Evolutionary conservation across 2,888 invertebrate genomes (phyloP).

Genomic region (Macrostomum cliftonense): DNA sequence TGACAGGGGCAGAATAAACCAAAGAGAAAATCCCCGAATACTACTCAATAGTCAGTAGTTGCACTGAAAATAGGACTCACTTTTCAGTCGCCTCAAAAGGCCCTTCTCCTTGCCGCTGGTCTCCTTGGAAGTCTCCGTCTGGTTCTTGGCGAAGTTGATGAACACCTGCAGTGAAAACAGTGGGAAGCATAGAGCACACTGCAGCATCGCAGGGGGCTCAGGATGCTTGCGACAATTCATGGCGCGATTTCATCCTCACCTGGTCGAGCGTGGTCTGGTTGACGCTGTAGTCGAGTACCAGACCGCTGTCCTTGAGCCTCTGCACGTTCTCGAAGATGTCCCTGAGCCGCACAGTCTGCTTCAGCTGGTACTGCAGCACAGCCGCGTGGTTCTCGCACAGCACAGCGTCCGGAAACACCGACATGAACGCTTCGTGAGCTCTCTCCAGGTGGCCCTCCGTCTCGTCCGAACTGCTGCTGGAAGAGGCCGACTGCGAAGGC

Average conservation of each 20-base stretch:
- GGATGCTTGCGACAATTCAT: no score
- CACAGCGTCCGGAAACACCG: background rate
- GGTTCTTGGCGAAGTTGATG: slow-evolving; percentile 40
- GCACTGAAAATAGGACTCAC: no score
- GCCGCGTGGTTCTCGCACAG: slow-evolving; percentile 6
- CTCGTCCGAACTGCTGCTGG: no score
- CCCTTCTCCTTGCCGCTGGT: slow-evolving; percentile 1
- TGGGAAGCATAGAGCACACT: no score
- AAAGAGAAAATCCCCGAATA: no score
- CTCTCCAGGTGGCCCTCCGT: no score
- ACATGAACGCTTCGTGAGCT: background rate
- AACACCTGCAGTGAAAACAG: slow-evolving; percentile 30
- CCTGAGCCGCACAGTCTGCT: slow-evolving; percentile 29
- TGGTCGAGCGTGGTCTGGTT: slow-evolving; percentile 46
- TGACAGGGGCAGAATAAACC: no score
- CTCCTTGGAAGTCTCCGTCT: slow-evolving; percentile 32
- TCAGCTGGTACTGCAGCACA: slow-evolving; percentile 32
- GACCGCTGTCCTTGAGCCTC: slow-evolving; percentile 26
- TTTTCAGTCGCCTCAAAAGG: no score
- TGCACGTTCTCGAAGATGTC: slow-evolving; percentile 40
- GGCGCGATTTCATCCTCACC: no score
- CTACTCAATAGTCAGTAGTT: no score
- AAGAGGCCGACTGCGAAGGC: no score
- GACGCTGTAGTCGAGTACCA: slow-evolving; percentile 42
- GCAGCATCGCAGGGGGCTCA: no score